These are phyloP conservation scores for Andrena dorsata DNA, from an alignment of 2,888 invertebrate genomes.

Conservation along the genomic window DNA sequence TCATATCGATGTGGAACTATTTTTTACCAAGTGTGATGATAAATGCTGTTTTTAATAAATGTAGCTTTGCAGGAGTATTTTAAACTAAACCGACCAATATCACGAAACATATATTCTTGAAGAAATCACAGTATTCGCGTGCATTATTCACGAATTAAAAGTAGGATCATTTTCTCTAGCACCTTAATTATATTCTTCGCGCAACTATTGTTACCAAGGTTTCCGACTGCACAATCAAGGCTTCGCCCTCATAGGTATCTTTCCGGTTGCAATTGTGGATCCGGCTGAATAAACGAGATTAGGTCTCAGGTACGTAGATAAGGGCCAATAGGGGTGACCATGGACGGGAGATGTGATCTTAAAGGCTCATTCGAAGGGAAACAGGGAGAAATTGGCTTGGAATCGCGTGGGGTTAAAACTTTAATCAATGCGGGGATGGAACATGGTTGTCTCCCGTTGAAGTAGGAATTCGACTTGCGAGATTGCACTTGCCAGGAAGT, in stretches of 20 bases:
- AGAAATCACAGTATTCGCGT: no score
- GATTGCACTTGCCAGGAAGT: conserved; percentile 52
- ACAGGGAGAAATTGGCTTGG: conserved; percentile 64
- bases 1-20: no score
- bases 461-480: conserved; percentile 63
- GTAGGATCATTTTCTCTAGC: no score
- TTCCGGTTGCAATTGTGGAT: conserved; percentile 38
- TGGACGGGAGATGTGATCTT: conserved; percentile 54
- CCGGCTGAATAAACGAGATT: conserved; percentile 63
- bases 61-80: no score
- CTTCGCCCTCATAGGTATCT: not conserved
- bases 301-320: conserved; percentile 53
- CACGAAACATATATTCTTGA: no score
- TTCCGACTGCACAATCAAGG: not conserved
- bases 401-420: conserved; percentile 67
- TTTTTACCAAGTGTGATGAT: no score
- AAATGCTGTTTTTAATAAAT: no score
- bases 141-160: no score
- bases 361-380: conserved; percentile 64
- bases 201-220: no score
- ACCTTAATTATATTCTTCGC: no score
- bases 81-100: no score
- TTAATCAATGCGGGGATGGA: conserved; percentile 66
- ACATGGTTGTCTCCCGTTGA: conserved; percentile 44
- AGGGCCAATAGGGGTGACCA: conserved; percentile 58